Evolutionary conservation across 2,888 invertebrate genomes (phyloP).

Genomic region (Selenia dentaria): DNA sequence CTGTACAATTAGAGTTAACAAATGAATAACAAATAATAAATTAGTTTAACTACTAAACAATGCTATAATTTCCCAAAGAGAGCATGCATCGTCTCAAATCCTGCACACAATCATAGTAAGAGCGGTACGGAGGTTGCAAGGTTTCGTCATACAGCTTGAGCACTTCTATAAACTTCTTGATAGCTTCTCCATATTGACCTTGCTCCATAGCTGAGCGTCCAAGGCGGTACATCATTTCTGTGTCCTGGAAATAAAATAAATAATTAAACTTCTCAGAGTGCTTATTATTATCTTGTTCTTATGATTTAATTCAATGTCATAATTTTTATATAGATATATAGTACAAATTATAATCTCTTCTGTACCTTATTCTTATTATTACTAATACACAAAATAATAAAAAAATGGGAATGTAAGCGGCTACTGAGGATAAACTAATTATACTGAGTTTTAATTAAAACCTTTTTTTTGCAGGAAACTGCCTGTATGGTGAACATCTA

Average conservation of each 20-base stretch:
- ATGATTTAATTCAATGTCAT: too few relatives aligned
- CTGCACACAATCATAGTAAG: slow-evolving; percentile 91
- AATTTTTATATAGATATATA: too few relatives aligned
- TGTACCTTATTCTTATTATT: too few relatives aligned
- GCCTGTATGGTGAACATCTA: not conserved
- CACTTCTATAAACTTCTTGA: slow-evolving; percentile 87
- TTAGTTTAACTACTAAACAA: slow-evolving; percentile 33
- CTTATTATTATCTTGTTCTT: too few relatives aligned
- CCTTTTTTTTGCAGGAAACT: not conserved
- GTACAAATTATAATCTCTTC: too few relatives aligned
- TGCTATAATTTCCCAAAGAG: slow-evolving; percentile 86
- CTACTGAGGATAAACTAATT: too few relatives aligned
- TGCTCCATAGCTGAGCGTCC: slow-evolving; percentile 86
- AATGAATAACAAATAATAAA: too few relatives aligned
- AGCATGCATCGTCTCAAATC: slow-evolving; percentile 88
- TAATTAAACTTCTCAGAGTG: too few relatives aligned
- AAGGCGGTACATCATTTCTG: slow-evolving; percentile 87
- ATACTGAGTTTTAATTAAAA: too few relatives aligned
- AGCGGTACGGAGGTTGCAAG: slow-evolving; percentile 89
- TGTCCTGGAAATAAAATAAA: slow-evolving; percentile 80
- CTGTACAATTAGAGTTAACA: too few relatives aligned
- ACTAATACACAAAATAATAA: too few relatives aligned
- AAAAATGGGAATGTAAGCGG: too few relatives aligned
- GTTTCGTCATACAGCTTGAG: slow-evolving; percentile 88
- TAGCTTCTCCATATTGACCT: slow-evolving; percentile 86